A percentile compares a stretch with the other conserved stretches of the same genome.
Evolutionary conservation across 2,113 vertebrate species (phyloP).

Genomic region (Silurus glanis): DNA sequence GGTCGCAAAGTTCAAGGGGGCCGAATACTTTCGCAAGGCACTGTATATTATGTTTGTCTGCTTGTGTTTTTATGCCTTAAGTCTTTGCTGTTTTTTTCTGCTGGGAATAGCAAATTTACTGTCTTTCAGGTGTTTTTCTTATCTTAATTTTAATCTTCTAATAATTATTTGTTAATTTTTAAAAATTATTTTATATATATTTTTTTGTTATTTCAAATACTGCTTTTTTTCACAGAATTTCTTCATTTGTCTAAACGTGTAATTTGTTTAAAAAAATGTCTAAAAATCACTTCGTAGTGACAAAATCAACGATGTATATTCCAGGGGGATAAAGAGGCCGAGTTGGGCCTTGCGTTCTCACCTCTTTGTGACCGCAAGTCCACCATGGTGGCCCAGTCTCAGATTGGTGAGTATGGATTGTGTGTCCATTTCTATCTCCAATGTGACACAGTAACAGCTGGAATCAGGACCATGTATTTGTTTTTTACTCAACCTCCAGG

Average conservation of each 20-base stretch:
- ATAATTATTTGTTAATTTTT: too few relatives aligned
- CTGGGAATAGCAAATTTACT: background rate
- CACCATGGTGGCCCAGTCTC: conserved; percentile 89
- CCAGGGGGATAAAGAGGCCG: conserved; percentile 92
- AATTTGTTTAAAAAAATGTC: background rate
- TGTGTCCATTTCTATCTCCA: background rate
- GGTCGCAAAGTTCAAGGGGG: too few relatives aligned
- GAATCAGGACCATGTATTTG: conserved; percentile 1
- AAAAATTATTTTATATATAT: too few relatives aligned
- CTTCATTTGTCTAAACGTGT: background rate
- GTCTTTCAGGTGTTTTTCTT: background rate
- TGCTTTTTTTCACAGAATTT: background rate
- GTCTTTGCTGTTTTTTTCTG: background rate
- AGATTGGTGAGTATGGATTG: conserved; percentile 79
- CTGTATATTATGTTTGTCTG: background rate
- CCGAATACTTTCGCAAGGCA: too few relatives aligned
- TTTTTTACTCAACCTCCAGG: conserved; percentile 67
- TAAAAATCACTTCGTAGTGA: background rate
- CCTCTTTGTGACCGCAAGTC: conserved; percentile 93
- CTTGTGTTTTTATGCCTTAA: conserved; percentile 6
- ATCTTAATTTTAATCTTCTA: background rate
- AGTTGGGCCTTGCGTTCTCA: conserved; percentile 90
- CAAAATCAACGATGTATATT: conserved; percentile 33
- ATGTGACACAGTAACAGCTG: background rate
- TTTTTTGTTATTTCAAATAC: background rate